These are phyloP conservation scores for Cyclina sinensis DNA, from an alignment of 1,140 invertebrate species.

Conservation along the genomic window DNA sequence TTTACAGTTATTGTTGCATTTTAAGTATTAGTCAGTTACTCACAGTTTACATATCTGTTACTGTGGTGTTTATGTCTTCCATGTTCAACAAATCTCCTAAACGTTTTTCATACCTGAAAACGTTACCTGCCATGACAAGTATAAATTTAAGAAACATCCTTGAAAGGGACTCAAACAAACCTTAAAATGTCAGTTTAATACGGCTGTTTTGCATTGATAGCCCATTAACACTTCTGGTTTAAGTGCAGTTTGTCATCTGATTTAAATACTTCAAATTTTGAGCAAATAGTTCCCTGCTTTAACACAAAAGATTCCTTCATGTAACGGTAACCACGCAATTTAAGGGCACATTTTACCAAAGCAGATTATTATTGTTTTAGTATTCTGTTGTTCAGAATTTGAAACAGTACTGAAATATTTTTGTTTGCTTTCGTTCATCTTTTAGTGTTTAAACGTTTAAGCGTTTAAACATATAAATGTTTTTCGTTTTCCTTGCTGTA, in stretches of 20 bases:
- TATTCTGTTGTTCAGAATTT: neutral
- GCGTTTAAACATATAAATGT: neutral
- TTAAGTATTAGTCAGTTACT: neutral
- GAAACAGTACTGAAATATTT: neutral
- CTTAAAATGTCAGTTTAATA: neutral
- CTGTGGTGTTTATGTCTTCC: neutral
- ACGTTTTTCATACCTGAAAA: neutral
- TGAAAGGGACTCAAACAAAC: neutral
- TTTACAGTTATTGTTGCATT: neutral
- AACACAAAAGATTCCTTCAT: slow-evolving; percentile 15
- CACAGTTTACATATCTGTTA: neutral
- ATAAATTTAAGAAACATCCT: neutral
- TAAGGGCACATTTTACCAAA: slow-evolving; percentile 1
- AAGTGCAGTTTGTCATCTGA: neutral
- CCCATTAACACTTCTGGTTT: neutral
- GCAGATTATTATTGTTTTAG: neutral
- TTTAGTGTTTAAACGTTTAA: neutral
- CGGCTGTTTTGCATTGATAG: neutral
- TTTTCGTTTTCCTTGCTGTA: neutral
- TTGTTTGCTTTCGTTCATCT: neutral
- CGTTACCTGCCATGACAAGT: neutral
- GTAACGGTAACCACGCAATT: neutral
- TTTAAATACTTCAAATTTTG: neutral
- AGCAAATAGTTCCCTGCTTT: neutral
- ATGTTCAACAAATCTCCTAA: neutral